Percentiles rank a stretch among this genome's conserved stretches.
Evolutionary conservation across 92 coral and sea anemone genomes (phyloP).

Genomic region (Porites evermanni): DNA sequence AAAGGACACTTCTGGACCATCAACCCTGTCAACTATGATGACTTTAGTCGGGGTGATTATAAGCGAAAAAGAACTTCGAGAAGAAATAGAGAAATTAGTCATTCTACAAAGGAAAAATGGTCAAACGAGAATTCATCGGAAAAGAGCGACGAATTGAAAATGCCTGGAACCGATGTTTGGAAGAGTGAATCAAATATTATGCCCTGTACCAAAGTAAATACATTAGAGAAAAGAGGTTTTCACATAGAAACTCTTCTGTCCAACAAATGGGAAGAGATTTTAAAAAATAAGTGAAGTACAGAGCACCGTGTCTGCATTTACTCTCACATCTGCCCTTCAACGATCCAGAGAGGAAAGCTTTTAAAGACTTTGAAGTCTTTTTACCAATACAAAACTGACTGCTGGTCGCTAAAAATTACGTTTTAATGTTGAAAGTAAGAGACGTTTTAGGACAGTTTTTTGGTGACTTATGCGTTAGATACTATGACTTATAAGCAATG

Average conservation of each 20-base stretch:
- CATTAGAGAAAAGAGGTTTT: conserved; percentile 39
- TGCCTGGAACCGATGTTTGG: background rate
- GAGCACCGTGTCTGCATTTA: background rate
- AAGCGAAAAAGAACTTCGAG: conserved; percentile 63
- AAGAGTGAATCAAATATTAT: background rate
- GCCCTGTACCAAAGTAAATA: conserved; percentile 1
- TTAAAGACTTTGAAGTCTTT: too few relatives aligned
- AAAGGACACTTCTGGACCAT: conserved; percentile 96
- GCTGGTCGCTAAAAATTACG: too few relatives aligned
- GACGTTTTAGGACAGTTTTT: too few relatives aligned
- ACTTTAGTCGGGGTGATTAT: conserved; percentile 81
- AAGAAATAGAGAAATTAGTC: background rate
- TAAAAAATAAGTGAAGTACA: background rate
- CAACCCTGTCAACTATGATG: conserved; percentile 81
- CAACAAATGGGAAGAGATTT: conserved; percentile 8
- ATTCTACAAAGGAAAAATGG: background rate
- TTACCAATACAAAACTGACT: too few relatives aligned
- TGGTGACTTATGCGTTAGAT: too few relatives aligned
- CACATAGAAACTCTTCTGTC: conserved; percentile 31
- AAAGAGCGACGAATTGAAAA: conserved; percentile 2
- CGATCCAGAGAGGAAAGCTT: background rate
- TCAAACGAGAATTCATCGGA: background rate
- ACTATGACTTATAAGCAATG: too few relatives aligned
- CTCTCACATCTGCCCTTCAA: background rate
- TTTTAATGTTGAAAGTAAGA: too few relatives aligned